Evolutionary conservation across 2,797 vertebrate species (phyloP), one percentile per base, ranked within the genome.

Genomic region (Tragelaphus oryx): DNA sequence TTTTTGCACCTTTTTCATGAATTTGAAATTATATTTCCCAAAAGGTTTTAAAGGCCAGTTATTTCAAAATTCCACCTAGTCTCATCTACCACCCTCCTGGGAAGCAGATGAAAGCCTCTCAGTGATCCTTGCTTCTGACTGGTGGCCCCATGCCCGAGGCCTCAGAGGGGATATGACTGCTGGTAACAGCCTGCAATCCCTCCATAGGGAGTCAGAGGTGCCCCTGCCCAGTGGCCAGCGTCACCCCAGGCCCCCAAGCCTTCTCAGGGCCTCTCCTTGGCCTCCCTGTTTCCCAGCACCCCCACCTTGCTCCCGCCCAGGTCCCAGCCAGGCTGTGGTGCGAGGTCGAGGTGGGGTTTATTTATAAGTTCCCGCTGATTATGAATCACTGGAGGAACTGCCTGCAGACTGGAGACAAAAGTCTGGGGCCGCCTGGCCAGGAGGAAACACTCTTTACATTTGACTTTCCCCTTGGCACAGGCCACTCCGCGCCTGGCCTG

Each of bases 311-410:
- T 50, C 80, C 84, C 18, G 6, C 87, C 62, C 48, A 44, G 50
- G 78, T 13, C 68, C 55, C 33, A 0, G 41, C 33, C 30, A 13
- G 78, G 48, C 92, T 83, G 87, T 54, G 30, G 96, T 88, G 86
- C 22, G 92, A 97, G 96, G 94, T 93, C 59, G 96, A 98, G 98
- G 98, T 96, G 97, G 97, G 95, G 98, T 98, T 98, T 98, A 98
- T 98, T 98, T 98, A 98, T 98, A 98, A 98, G 97, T 97, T 97
- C 97, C 95, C 75, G 76, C 98, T 97, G 97, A 85, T 98, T 95
- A 98, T 98, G 98, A 98, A 98, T 98, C 98, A 98, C 57, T 97
- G 96, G 97, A 98, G 98, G 98, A 98, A 98, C 97, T 95, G 97
- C 97, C 98, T 65, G 76, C 96, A 97, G 98, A 97, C 98, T 98